Percentiles rank a stretch among this genome's conserved stretches.
These are phyloP conservation scores for Anniella stebbinsi DNA, from an alignment of 2,797 vertebrate species.

Conservation along the genomic window DNA sequence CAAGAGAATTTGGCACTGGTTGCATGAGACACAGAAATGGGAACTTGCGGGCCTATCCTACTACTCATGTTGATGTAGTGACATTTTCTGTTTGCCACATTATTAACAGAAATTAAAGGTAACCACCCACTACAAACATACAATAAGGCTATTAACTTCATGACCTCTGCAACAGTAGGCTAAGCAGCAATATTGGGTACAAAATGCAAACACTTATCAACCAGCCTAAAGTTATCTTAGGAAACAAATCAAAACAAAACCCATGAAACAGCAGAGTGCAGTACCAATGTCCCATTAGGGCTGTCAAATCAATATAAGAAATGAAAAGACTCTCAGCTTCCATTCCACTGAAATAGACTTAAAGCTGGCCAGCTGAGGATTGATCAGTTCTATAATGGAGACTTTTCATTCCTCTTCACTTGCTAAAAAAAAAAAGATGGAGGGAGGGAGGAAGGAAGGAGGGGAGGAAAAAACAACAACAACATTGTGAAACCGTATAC, in stretches of 20 bases:
- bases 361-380: conserved; percentile 59
- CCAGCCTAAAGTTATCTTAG: conserved; percentile 38
- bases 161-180: conserved; percentile 33
- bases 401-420: conserved; percentile 39
- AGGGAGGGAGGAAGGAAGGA: neutral
- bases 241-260: conserved; percentile 56
- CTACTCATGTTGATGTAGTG: neutral
- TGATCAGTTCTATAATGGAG: conserved; percentile 62
- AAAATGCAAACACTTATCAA: conserved; percentile 54
- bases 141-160: conserved; percentile 40
- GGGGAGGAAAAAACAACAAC: neutral
- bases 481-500: neutral
- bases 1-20: neutral
- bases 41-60: neutral
- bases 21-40: neutral
- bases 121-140: conserved; percentile 33
- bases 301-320: conserved; percentile 61
- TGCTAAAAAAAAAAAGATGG: conserved; percentile 21
- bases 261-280: conserved; percentile 33
- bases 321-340: conserved; percentile 60
- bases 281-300: conserved; percentile 54
- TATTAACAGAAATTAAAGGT: conserved; percentile 37
- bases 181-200: conserved; percentile 36
- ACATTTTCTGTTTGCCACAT: neutral
- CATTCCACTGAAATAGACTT: conserved; percentile 53